Base-by-base conservation (phyloP, 2,888 invertebrate species). In the Hirudinaria manillensis region DNA sequence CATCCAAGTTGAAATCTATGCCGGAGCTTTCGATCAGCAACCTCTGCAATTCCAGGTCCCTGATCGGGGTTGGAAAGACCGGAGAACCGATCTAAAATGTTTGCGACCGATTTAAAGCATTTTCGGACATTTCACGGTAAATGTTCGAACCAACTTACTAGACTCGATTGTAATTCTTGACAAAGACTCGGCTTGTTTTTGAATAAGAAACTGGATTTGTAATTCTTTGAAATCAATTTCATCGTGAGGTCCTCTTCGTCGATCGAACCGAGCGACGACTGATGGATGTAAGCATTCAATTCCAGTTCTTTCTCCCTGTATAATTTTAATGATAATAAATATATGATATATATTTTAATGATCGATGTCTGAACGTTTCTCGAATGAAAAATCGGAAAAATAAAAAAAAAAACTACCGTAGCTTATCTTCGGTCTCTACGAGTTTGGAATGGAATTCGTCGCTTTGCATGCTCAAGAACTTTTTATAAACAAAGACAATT, bases 161-260 rank as follows among this genome's bases (percentile, higher is more conserved):
- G 61, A 29, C 61, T 61, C 29, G 21, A 27, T n/a, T 61, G 24
- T 29, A 61, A 29, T 61, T 61, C 61, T 61, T 61, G 61, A 29
- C 61, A 61, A 24, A 61, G 29, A 61, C 24, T 61, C 4, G 61
- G 61, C 24, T 24, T 29, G n/a, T 61, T 61, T 61, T 61, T 61
- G 61, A 61, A 61, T 16, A 24, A 29, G 29, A 27, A 29, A 61
- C 24, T 24, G 61, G 61, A 27, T 24, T 29, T 61, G 61, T 61
- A 29, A n/a, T 61, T 7, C n/a, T 61, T 61, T 29, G 61, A 27
- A 19, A 61, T 61, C 61, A 61, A n/a, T 10, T 61, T 61, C 61
- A 61, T 61, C n/a, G 61, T 27, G 6, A 29, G 24, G 29, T 24
- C 61, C 24, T 61, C 61, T 19, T 61, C 61, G 29, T 61, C 61